These are phyloP conservation scores for Echinometra lucunter DNA, from an alignment of 53 echinoderm and acorn worm species.

Conservation along the genomic window DNA sequence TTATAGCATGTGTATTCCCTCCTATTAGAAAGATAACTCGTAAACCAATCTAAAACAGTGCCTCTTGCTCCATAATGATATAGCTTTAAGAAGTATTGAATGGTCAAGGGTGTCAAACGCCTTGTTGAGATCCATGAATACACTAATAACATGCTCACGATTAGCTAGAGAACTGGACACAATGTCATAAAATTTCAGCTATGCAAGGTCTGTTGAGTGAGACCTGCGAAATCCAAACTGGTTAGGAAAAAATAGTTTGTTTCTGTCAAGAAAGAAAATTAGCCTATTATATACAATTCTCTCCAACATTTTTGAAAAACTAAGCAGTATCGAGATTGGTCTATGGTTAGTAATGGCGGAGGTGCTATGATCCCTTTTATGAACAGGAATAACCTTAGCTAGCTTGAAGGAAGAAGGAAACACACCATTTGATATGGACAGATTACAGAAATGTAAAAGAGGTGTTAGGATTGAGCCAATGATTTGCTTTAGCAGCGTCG, in stretches of 20 bases:
- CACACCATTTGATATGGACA: background rate
- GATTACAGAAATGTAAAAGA: background rate
- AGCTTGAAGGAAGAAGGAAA: background rate
- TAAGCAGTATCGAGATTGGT: too few species aligned
- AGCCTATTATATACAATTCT: background rate
- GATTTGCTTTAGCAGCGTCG: too few species aligned
- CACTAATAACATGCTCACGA: background rate
- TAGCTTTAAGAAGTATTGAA: too few species aligned
- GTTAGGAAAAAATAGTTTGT: background rate
- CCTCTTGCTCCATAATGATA: too few species aligned
- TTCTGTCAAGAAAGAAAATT: background rate
- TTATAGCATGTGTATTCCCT: too few species aligned
- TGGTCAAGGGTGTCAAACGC: too few species aligned
- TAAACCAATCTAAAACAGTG: too few species aligned
- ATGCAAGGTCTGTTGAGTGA: background rate
- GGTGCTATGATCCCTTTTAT: background rate
- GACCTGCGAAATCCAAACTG: background rate
- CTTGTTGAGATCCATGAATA: background rate
- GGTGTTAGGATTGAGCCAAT: background rate
- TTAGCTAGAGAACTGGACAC: background rate
- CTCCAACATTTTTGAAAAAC: too few species aligned
- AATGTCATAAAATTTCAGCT: conserved; percentile 1
- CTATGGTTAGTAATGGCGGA: background rate
- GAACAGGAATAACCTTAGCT: conserved; percentile 9
- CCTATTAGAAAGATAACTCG: too few species aligned